Conservation (phyloP, 2,888 invertebrate species). For the Pseudeuparius sepicola region DNA sequence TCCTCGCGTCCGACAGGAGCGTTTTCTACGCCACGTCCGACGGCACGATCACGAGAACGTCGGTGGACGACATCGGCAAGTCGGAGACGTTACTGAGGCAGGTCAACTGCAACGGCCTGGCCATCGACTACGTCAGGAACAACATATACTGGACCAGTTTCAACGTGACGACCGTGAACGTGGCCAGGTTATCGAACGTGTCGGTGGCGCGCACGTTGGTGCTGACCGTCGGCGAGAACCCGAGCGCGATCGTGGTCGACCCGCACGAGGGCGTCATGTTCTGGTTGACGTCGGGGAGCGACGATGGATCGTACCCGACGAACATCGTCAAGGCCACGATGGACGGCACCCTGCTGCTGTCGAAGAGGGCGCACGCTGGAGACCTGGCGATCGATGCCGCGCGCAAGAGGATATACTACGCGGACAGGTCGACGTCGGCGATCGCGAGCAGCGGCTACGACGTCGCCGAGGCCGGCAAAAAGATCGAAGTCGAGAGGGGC, state of each 20-base stretch:
- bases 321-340: too few relatives aligned
- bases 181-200: not conserved
- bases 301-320: constrained; percentile 52
- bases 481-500: too few relatives aligned
- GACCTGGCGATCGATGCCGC: constrained; percentile 54
- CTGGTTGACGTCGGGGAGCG: constrained; percentile 48
- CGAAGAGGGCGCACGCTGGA: too few relatives aligned
- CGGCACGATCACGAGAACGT: constrained; percentile 30
- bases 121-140: constrained; percentile 73
- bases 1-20: constrained; percentile 44
- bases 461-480: too few relatives aligned
- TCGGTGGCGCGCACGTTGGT: constrained; percentile 3
- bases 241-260: constrained; percentile 5
- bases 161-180: constrained; percentile 38
- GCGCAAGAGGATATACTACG: constrained; percentile 54
- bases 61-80: constrained; percentile 23
- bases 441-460: too few relatives aligned
- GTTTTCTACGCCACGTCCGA: constrained; percentile 43
- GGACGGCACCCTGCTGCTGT: constrained; percentile 64
- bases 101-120: constrained; percentile 62
- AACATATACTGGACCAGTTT: constrained; percentile 82
- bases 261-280: constrained; percentile 53
- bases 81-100: constrained; percentile 45
- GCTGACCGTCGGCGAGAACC: not conserved
- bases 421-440: too few relatives aligned